Evolutionary conservation across 2,888 invertebrate genomes (phyloP).

Genomic region (Mayetiola destructor): DNA sequence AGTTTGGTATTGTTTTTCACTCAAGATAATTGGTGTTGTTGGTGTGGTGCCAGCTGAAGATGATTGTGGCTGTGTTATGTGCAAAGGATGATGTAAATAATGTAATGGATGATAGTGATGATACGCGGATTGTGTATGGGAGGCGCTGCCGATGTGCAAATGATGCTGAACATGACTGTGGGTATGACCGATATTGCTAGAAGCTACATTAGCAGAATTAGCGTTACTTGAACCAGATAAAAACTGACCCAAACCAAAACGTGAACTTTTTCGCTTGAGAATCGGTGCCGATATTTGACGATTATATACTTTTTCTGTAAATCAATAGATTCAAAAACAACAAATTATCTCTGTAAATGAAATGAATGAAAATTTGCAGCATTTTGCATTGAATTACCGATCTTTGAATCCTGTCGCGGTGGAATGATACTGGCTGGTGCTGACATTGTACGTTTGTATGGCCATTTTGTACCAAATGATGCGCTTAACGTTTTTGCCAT

Average conservation of each 20-base stretch:
- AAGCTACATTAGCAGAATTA: constrained; percentile 14
- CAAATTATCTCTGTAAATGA: neutral
- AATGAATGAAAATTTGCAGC: neutral
- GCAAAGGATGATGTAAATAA: constrained; percentile 5
- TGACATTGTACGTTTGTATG: constrained; percentile 87
- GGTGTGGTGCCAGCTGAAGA: constrained; percentile 16
- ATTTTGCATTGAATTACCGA: constrained; percentile 33
- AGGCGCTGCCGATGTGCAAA: constrained; percentile 17
- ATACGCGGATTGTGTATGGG: constrained; percentile 3
- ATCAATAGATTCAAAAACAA: constrained; percentile 29
- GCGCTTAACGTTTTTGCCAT: constrained; percentile 65
- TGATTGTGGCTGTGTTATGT: constrained; percentile 11
- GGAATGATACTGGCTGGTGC: constrained; percentile 76
- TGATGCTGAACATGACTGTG: constrained; percentile 15
- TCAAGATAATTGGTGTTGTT: constrained; percentile 17
- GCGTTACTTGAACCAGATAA: constrained; percentile 29
- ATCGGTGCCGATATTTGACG: constrained; percentile 93
- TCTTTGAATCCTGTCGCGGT: constrained; percentile 56
- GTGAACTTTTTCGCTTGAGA: constrained; percentile 80
- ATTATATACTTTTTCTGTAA: constrained; percentile 74
- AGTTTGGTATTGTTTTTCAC: constrained; percentile 17
- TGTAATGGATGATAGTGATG: constrained; percentile 20
- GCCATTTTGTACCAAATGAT: constrained; percentile 84
- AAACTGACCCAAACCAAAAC: constrained; percentile 80
- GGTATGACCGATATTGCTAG: constrained; percentile 11